Evolutionary conservation across 2,797 vertebrate species (phyloP), one percentile per base, ranked within the genome.

Genomic region (Rhyacichthys aspro): DNA sequence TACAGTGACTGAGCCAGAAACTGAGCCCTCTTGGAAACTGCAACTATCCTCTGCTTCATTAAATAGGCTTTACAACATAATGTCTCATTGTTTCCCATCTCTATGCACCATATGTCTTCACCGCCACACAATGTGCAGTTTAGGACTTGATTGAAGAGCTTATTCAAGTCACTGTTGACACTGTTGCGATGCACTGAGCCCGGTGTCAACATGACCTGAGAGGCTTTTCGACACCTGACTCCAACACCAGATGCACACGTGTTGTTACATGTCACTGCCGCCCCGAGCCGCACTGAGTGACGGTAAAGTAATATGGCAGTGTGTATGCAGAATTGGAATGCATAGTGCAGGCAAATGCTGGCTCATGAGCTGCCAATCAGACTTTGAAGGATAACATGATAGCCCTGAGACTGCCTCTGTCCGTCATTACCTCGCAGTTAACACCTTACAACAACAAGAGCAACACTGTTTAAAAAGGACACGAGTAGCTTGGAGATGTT

Each of bases 271-370:
- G 56, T 41, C 16, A 37, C 7, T 3, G 19, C 36, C 32, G 34
- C 34, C 8, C 46, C 14, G 42, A 55, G 44, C 18, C 32, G 11
- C 28, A 14, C 6, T 41, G 34, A 46, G 14, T 17, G 36, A 39
- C 38, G 37, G 19, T 28, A 44, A 44, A 50, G 11, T 55, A 28
- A 62, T 11, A 47, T 14, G 23, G 16, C 38, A 34, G 42, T 16
- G 41, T 46, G 44, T 50, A 9, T 38, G 14, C 39, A 33, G 34
- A 45, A 28, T 37, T 19, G 55, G 54, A 50, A 38, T 28, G 17
- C 28, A 15, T 14, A 15, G 53, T 32, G 53, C n/a, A 23, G 43
- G 53, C 53, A 55, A 43, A 55, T 43, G 39, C 23, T 12, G 42
- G 42, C 54, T 55, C 36, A 43, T 17, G 41, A 11, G 38, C 41